Percentiles rank a stretch among this genome's conserved stretches.
These are phyloP conservation scores for Mactra quadrangularis DNA, from an alignment of 1,140 invertebrate genomes.

Conservation along the genomic window DNA sequence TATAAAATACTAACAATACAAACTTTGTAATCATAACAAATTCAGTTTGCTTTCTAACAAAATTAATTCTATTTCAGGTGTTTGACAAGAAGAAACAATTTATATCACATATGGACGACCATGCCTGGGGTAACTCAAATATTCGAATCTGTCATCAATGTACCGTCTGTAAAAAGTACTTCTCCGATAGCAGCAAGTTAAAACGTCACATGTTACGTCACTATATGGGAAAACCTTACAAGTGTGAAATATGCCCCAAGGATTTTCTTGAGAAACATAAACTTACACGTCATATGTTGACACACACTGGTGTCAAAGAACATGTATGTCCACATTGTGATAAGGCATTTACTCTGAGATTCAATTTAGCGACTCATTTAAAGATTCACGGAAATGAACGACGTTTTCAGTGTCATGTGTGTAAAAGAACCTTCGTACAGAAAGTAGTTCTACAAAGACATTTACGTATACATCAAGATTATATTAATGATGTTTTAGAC, in stretches of 20 bases:
- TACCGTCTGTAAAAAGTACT: constrained; percentile 66
- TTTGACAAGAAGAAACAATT: constrained; percentile 40
- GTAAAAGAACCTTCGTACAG: constrained; percentile 34
- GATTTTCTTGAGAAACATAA: constrained; percentile 88
- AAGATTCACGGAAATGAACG: constrained; percentile 87
- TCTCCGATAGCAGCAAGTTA: constrained; percentile 33
- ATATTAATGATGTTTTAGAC: background rate
- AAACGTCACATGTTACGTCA: constrained; percentile 84
- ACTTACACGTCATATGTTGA: constrained; percentile 87
- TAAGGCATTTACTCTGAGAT: constrained; percentile 38
- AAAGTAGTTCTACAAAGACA: constrained; percentile 40
- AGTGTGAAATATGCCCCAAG: constrained; percentile 93
- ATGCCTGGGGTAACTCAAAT: constrained; percentile 83
- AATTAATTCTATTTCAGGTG: constrained; percentile 12
- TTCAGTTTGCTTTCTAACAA: background rate
- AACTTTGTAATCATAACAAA: no score
- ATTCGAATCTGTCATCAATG: constrained; percentile 88
- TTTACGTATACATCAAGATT: constrained; percentile 83
- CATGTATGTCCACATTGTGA: constrained; percentile 84
- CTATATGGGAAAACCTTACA: constrained; percentile 94
- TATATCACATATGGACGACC: constrained; percentile 32
- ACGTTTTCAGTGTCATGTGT: constrained; percentile 85
- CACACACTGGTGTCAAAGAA: constrained; percentile 87
- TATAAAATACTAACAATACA: no score
- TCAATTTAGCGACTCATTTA: constrained; percentile 80